Evolutionary conservation across 2,113 vertebrate genomes (phyloP).

Genomic region (Cebidichthys violaceus): DNA sequence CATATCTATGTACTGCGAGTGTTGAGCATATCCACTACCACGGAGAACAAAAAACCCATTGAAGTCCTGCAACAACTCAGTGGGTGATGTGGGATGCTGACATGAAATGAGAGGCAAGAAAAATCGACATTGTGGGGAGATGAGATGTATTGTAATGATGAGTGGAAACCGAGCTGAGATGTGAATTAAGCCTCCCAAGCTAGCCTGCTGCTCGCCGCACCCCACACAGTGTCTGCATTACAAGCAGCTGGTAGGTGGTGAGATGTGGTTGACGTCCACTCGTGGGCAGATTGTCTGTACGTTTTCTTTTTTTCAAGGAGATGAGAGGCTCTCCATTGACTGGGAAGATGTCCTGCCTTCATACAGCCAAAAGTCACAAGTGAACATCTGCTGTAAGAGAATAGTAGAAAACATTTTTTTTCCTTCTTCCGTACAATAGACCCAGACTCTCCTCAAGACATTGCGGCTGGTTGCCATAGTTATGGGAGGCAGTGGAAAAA

Average conservation of each 20-base stretch:
- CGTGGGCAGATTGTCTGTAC: conserved; percentile 75
- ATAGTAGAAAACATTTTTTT: conserved; percentile 25
- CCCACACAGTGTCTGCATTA: conserved; percentile 79
- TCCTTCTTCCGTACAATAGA: conserved; percentile 48
- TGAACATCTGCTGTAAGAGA: conserved; percentile 68
- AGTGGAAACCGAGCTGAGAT: conserved; percentile 38
- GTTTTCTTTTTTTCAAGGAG: conserved; percentile 55
- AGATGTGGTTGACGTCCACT: conserved; percentile 74
- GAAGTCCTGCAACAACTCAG: conserved; percentile 24
- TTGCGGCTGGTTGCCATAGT: conserved; percentile 78
- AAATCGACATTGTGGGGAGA: conserved; percentile 27
- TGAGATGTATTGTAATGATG: conserved; percentile 33
- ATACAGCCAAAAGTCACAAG: conserved; percentile 71
- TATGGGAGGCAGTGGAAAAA: conserved; percentile 77
- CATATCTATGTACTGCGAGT: not conserved
- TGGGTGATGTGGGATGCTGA: conserved; percentile 16
- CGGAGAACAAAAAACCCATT: conserved; percentile 12
- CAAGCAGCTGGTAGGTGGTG: conserved; percentile 79
- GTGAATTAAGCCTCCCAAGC: conserved; percentile 61
- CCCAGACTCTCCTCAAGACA: conserved; percentile 57
- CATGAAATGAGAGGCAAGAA: conserved; percentile 29
- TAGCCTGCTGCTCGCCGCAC: conserved; percentile 58
- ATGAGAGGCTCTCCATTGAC: conserved; percentile 77
- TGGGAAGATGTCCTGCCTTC: conserved; percentile 69
- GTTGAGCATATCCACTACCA: conserved; percentile 1